phyloP scores from a whole-genome alignment of 1,140 invertebrate species.

The Scaptomyza montana region DNA sequence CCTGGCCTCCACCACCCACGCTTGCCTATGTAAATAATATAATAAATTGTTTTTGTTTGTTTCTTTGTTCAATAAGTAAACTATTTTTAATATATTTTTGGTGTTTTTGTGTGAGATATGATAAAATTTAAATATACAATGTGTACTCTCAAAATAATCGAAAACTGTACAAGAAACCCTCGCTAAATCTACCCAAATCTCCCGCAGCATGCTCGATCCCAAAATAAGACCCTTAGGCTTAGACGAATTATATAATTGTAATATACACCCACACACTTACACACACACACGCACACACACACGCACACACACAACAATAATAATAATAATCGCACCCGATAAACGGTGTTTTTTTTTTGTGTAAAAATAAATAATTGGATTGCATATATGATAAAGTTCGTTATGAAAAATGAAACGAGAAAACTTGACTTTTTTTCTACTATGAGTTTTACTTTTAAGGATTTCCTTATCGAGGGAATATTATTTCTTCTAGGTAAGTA shows the following conservation, averaged over 20 bases:
- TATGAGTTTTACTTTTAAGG: background rate
- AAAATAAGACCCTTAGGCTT: conserved; percentile 58
- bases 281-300: conserved; percentile 7
- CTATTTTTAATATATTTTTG: too few relatives aligned
- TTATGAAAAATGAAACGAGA: conserved; percentile 17
- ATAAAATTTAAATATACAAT: background rate
- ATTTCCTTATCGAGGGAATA: background rate
- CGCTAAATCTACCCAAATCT: background rate
- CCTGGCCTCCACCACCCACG: background rate
- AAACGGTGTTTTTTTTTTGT: conserved; percentile 49
- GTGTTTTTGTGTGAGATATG: conserved; percentile 1
- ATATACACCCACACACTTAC: conserved; percentile 44
- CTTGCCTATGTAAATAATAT: conserved; percentile 59
- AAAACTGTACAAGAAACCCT: conserved; percentile 17
- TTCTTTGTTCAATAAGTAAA: conserved; percentile 46
- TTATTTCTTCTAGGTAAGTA: too few relatives aligned
- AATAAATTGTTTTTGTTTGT: conserved; percentile 23
- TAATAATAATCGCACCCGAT: conserved; percentile 24
- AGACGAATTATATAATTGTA: conserved; percentile 67
- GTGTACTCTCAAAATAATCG: conserved; percentile 16
- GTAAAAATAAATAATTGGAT: conserved; percentile 59
- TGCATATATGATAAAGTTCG: conserved; percentile 39
- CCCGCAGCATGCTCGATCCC: conserved; percentile 1
- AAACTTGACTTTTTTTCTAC: background rate
- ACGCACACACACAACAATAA: background rate